A percentile compares a stretch with the other conserved stretches of the same genome.
These are phyloP conservation scores for Empis stercorea DNA, from an alignment of 2,888 invertebrate species.

Conservation along the genomic window DNA sequence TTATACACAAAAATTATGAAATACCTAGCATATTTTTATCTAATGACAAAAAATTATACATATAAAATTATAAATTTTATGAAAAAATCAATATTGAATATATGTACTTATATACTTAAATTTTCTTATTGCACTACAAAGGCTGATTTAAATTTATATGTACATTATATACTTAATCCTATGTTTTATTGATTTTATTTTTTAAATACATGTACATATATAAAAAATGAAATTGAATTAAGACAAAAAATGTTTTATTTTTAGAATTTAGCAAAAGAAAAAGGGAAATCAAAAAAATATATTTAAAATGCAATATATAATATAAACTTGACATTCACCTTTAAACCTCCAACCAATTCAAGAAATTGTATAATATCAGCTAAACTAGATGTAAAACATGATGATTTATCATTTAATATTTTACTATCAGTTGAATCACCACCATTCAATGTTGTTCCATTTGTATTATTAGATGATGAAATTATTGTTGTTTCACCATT, in stretches of 20 bases:
- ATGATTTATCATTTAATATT: constrained; percentile 1
- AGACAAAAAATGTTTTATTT: background rate
- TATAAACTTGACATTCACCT: constrained; percentile 38
- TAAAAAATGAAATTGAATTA: constrained; percentile 4
- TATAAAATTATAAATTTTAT: too few species aligned
- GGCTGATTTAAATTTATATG: too few species aligned
- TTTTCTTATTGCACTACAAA: too few species aligned
- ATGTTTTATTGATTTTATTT: too few species aligned
- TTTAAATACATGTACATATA: background rate
- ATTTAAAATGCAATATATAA: background rate
- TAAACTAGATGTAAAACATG: constrained; percentile 29
- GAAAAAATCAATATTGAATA: too few species aligned
- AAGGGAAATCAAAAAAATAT: background rate
- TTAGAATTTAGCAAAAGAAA: background rate
- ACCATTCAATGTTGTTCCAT: background rate
- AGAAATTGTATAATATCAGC: constrained; percentile 45
- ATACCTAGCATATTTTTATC: too few species aligned
- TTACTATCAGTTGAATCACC: background rate
- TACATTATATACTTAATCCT: too few species aligned
- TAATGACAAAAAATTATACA: too few species aligned
- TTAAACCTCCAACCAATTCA: constrained; percentile 56
- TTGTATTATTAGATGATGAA: too few species aligned
- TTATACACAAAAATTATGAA: too few species aligned
- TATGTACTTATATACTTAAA: too few species aligned
- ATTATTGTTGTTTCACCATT: too few species aligned